Evolutionary conservation across 1,140 invertebrate genomes (phyloP), one percentile per base, ranked within the genome.

Genomic region (Dufourea novaeangliae): DNA sequence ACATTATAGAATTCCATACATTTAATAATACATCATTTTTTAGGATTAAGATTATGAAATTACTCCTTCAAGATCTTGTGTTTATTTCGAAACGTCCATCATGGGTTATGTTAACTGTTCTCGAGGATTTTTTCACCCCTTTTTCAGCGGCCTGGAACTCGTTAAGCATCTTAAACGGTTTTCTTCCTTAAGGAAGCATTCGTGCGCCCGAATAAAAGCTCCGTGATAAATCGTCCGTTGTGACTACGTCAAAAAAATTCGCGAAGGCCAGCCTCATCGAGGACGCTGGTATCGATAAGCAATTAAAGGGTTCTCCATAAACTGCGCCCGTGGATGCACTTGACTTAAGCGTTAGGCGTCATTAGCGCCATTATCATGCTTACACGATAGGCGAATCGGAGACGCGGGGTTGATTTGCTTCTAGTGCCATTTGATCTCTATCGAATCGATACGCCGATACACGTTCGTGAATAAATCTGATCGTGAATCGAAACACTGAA

Each of bases 321-420:
- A 70, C 34, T 77, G 27, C 14, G 37, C 39, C n/a, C 25, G 37
- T 52, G 57, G 57, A 46, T 62, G 57, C 74, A 77, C 74, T 77
- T 62, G 56, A 62, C 67, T 77, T 70, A 77, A 70, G 52, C 74
- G 74, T 69, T 62, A 22, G 54, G 56, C 32, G 56, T 71, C 74
- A 75, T 75, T 59, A 68, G 67, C 22, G 66, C 74, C 56, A 77
- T 77, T 70, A 77, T 71, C 67, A n/a, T 57, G 20, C 41, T n/a
- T 61, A 39, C 37, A 75, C n/a, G 39, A n/a, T 11, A 14, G 20
- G 17, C n/a, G 6, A 59, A 37, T n/a, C 64, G 32, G 20, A 34
- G 54, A 59, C 70, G 67, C 6, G 34, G 27, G 54, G 41, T n/a
- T 17, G 41, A 77, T 68, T 68, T n/a, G 27, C n/a, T 59, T 46